Evolutionary conservation across 1,140 invertebrate genomes (phyloP).

Genomic region (Drosophila busckii): DNA sequence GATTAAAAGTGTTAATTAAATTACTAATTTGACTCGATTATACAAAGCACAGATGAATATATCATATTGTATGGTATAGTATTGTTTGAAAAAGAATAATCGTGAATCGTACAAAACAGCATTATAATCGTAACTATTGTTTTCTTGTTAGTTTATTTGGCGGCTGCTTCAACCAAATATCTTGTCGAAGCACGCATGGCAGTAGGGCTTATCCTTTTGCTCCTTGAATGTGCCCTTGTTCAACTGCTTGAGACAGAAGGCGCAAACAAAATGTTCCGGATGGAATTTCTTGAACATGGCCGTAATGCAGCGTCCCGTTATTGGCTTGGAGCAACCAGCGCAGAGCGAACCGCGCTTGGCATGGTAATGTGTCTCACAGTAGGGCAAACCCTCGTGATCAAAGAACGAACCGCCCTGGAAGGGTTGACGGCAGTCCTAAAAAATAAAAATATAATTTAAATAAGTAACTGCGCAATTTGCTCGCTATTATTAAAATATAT

Average conservation of each 20-base stretch:
- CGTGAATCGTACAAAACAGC: slow-evolving; percentile 67
- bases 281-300: slow-evolving; percentile 99
- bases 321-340: slow-evolving; percentile 98
- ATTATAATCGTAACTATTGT: slow-evolving; percentile 45
- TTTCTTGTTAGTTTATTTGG: slow-evolving; percentile 28
- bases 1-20: slow-evolving; percentile 61
- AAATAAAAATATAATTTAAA: slow-evolving; percentile 32
- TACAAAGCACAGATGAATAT: slow-evolving; percentile 68
- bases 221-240: slow-evolving; percentile 99
- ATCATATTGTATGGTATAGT: slow-evolving; percentile 33
- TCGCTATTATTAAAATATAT: slow-evolving; percentile 6
- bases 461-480: slow-evolving; percentile 35
- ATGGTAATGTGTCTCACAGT: slow-evolving; percentile 99
- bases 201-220: slow-evolving; percentile 98
- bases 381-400: slow-evolving; percentile 96
- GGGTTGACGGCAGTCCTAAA: slow-evolving; percentile 93
- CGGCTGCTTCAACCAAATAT: slow-evolving; percentile 88
- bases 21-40: slow-evolving; percentile 75
- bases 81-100: slow-evolving; percentile 29
- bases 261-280: slow-evolving; percentile 97
- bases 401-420: slow-evolving; percentile 97
- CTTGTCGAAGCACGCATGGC: slow-evolving; percentile 98
- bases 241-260: slow-evolving; percentile 97
- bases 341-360: slow-evolving; percentile 97
- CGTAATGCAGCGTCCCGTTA: slow-evolving; percentile 97